Evolutionary conservation across 2,888 invertebrate species (phyloP).

Genomic region (Tinea semifulvella): DNA sequence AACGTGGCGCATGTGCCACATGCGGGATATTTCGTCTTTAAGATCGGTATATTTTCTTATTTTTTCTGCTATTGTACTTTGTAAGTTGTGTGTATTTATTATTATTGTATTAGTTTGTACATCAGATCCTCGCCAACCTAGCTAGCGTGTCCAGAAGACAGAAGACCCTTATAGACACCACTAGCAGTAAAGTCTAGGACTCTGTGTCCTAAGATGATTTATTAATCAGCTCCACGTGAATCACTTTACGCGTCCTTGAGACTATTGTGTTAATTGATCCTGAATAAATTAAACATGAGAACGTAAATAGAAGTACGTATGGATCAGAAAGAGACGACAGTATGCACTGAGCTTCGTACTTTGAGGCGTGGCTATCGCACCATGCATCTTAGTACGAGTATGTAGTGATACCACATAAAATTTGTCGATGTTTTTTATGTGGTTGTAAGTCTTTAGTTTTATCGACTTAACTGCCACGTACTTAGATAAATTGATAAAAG

Average conservation of each 20-base stretch:
- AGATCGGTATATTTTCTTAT: too few species aligned
- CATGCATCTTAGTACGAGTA: constrained; percentile 31
- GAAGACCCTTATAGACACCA: too few species aligned
- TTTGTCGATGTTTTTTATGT: constrained; percentile 41
- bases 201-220: too few species aligned
- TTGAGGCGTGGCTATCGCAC: constrained; percentile 34
- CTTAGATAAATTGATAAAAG: constrained; percentile 27
- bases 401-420: constrained; percentile 49
- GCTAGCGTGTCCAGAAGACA: too few species aligned
- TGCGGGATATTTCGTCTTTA: too few species aligned
- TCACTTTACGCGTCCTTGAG: neutral
- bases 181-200: too few species aligned
- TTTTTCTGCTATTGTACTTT: too few species aligned
- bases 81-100: too few species aligned
- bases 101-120: too few species aligned
- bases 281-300: constrained; percentile 6
- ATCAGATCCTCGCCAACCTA: too few species aligned
- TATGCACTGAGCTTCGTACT: constrained; percentile 17
- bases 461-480: constrained; percentile 29
- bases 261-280: neutral
- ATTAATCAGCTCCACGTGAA: too few species aligned
- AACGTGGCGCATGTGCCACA: too few species aligned
- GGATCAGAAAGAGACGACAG: neutral
- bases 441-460: constrained; percentile 33
- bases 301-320: neutral